Base-by-base conservation (phyloP, 2,113 vertebrate genomes). In the Astatotilapia flaviijosephi region DNA sequence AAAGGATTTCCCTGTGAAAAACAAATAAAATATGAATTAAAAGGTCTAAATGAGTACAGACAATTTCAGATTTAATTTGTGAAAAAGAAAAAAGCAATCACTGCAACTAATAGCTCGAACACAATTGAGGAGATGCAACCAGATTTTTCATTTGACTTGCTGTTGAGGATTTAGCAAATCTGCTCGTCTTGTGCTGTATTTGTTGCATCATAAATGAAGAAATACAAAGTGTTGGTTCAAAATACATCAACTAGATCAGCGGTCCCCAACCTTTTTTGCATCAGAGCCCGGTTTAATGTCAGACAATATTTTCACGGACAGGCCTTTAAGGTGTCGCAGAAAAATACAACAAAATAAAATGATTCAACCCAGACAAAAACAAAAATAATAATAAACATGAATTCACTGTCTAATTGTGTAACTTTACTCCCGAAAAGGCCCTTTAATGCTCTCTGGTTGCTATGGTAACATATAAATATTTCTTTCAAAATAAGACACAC, bases 1-100 rank as follows among this genome's bases (percentile, higher is more conserved):
- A 1, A 97, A 99, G n/a, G 98, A 96, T 93, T 99, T 99, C 55
- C 98, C 98, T 99, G 94, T 80, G 80, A 84, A 89, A 87, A 83
- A 93, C 28, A 84, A 47, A 37, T 35, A 91, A 6, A 47, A 89
- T 83, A 31, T 33, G 17, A 33, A 85, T 19, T 9, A n/a, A n/a
- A 81, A 28, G 54, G 6, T 40, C 15, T 26, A 19, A 42, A 26
- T 10, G n/a, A 23, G 53, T 40, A 40, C 21, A 45, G 49, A 37
- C 3, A 0, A 37, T 70, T 75, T 80, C 84, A 28, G 40, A 73
- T 80, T 81, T 35, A 87, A 45, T 82, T 73, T 83, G 84, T 49
- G 49, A 70, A 83, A 82, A 68, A 15, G 10, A 55, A 91, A 65
- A 19, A 11, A 51, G 9, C 28, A 83, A 60, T 89, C 70, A 56